Conservation (phyloP, 2,113 vertebrate species). For the Nothobranchius furzeri region DNA sequence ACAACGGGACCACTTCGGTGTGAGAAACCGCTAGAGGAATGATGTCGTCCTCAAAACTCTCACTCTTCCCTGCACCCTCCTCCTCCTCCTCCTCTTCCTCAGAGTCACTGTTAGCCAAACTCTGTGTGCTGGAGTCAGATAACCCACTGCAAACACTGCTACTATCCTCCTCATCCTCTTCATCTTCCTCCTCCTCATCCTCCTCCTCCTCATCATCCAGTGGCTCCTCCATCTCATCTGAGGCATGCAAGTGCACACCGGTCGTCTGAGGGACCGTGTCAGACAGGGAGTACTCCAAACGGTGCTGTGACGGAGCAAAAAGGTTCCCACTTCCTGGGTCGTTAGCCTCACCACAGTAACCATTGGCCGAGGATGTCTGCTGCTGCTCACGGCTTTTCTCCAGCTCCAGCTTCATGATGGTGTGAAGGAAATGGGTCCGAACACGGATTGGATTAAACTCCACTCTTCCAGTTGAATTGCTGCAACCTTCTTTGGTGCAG, state of each 20-base stretch:
- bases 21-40: conserved; percentile 62
- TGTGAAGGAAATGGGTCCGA: conserved; percentile 99
- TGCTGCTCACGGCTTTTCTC: conserved; percentile 97
- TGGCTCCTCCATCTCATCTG: conserved; percentile 86
- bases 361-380: conserved; percentile 81
- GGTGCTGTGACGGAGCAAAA: conserved; percentile 83
- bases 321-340: conserved; percentile 81
- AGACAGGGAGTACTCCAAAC: conserved; percentile 86
- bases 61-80: conserved; percentile 85
- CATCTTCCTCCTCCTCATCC: conserved; percentile 76
- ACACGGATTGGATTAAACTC: conserved; percentile 99
- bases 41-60: conserved; percentile 82
- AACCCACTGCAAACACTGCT: conserved; percentile 95
- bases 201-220: conserved; percentile 91
- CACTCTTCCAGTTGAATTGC: conserved; percentile 94
- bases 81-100: conserved; percentile 90
- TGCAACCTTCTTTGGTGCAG: conserved; percentile 98
- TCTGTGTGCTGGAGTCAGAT: conserved; percentile 97
- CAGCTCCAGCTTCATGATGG: conserved; percentile 98
- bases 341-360: conserved; percentile 84
- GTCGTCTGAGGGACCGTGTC: conserved; percentile 85
- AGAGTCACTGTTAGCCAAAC: conserved; percentile 92
- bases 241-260: conserved; percentile 87
- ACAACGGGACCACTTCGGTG: conserved; percentile 84
- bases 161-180: conserved; percentile 87